Evolutionary conservation across 2,888 invertebrate genomes (phyloP).

Genomic region (Ellobium chinense): DNA sequence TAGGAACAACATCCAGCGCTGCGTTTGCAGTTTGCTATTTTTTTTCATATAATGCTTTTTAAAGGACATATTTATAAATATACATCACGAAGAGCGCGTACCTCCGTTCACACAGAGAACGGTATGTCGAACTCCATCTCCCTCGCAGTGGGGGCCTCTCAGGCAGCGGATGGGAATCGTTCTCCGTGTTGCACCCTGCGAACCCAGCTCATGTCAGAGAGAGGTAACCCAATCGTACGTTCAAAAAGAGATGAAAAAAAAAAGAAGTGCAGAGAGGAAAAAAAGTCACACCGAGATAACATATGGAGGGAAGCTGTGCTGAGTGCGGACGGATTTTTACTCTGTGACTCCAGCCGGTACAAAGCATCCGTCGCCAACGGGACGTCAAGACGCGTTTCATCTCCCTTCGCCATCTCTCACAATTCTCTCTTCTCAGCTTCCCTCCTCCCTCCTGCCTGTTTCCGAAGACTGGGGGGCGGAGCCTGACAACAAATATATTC

Average conservation of each 20-base stretch:
- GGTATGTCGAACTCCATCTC: constrained; percentile 1
- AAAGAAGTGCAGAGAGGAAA: constrained; percentile 15
- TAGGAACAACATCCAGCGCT: too few relatives aligned
- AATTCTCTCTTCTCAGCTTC: background rate
- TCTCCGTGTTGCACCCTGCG: constrained; percentile 4
- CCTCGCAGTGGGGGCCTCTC: constrained; percentile 1
- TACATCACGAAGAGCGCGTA: too few relatives aligned
- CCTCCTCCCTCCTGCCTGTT: background rate
- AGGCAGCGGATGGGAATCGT: background rate
- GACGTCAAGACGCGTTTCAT: background rate
- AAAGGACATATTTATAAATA: too few relatives aligned
- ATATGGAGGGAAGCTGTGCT: constrained; percentile 6
- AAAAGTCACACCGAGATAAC: constrained; percentile 23
- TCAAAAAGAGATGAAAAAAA: constrained; percentile 22
- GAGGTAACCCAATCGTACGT: constrained; percentile 31
- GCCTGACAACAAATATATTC: background rate
- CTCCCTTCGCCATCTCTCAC: background rate
- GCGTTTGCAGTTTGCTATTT: too few relatives aligned
- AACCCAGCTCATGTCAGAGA: constrained; percentile 31
- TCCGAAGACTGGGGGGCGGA: background rate
- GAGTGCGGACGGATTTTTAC: constrained; percentile 7
- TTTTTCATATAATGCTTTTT: too few relatives aligned
- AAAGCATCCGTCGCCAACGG: background rate
- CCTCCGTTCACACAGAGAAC: too few relatives aligned
- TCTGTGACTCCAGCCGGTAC: background rate